A percentile compares a stretch with the other conserved stretches of the same genome.
Conservation (phyloP, 2,797 vertebrate genomes). For the Sebastes reedi region DNA sequence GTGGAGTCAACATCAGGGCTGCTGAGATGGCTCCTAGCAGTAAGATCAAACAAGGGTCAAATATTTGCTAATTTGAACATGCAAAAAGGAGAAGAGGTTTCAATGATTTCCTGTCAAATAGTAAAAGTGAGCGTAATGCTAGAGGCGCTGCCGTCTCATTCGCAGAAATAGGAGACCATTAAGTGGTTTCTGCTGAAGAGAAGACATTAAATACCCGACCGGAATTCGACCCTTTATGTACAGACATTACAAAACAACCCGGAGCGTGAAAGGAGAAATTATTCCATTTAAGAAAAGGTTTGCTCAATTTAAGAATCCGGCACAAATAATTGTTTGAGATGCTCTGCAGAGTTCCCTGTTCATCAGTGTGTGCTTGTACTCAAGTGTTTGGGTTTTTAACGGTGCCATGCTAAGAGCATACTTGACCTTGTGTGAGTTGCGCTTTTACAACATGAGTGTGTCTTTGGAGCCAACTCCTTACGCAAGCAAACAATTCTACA, state of each 20-base stretch:
- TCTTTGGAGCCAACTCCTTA: neutral
- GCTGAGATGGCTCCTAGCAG: slow-evolving; percentile 3
- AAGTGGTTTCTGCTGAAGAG: slow-evolving; percentile 24
- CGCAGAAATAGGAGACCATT: slow-evolving; percentile 11
- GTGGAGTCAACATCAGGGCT: slow-evolving; percentile 35
- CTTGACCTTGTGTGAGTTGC: slow-evolving; percentile 8
- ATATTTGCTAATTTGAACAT: slow-evolving; percentile 44
- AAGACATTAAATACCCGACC: slow-evolving; percentile 11
- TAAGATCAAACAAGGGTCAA: slow-evolving; percentile 36
- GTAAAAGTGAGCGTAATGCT: neutral
- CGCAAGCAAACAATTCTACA: slow-evolving; percentile 22
- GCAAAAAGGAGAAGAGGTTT: slow-evolving; percentile 8
- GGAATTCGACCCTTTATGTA: slow-evolving; percentile 7
- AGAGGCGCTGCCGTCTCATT: neutral
- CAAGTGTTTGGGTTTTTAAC: neutral
- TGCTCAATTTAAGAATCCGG: neutral
- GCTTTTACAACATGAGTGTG: neutral
- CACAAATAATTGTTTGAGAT: neutral
- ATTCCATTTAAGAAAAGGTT: neutral
- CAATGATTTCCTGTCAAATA: slow-evolving; percentile 23
- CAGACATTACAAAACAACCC: neutral
- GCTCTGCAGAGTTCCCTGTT: neutral
- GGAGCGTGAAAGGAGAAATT: neutral
- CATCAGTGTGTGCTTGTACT: neutral
- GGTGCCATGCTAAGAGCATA: neutral